A percentile compares a stretch with the other conserved stretches of the same genome.
These are phyloP conservation scores for Heptranchias perlo DNA, from an alignment of 2,113 vertebrate genomes.

Conservation along the genomic window DNA sequence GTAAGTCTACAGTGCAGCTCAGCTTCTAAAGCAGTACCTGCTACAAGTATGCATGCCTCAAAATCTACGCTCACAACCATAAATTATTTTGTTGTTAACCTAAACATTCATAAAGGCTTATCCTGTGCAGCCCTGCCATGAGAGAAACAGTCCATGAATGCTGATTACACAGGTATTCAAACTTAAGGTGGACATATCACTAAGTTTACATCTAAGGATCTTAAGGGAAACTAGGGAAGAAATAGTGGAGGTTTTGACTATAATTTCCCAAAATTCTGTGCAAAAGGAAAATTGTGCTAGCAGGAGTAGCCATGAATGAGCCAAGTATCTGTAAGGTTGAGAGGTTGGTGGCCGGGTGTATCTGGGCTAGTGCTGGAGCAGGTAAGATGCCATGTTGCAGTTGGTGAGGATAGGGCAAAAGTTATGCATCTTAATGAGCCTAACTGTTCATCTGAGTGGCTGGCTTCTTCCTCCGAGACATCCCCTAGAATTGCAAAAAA, in stretches of 20 bases:
- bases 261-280: not conserved
- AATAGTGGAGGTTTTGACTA: not conserved
- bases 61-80: not conserved
- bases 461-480: not conserved
- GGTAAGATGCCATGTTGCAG: not conserved
- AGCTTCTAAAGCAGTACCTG: not conserved
- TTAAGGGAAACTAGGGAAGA: not conserved
- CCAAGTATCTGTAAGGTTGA: not conserved
- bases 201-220: not conserved
- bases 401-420: not conserved
- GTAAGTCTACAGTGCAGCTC: not conserved
- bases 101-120: not conserved
- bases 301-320: not conserved
- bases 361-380: not conserved
- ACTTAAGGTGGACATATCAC: not conserved
- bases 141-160: not conserved
- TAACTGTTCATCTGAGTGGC: not conserved
- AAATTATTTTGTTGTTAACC: not conserved
- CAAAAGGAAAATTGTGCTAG: not conserved
- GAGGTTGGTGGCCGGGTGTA: not conserved
- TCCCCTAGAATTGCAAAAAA: not conserved
- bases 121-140: not conserved
- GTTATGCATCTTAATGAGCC: not conserved
- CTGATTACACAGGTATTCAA: not conserved
- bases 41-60: not conserved